Evolutionary conservation across 2,888 invertebrate species (phyloP).

Genomic region (Drosophila robusta): DNA sequence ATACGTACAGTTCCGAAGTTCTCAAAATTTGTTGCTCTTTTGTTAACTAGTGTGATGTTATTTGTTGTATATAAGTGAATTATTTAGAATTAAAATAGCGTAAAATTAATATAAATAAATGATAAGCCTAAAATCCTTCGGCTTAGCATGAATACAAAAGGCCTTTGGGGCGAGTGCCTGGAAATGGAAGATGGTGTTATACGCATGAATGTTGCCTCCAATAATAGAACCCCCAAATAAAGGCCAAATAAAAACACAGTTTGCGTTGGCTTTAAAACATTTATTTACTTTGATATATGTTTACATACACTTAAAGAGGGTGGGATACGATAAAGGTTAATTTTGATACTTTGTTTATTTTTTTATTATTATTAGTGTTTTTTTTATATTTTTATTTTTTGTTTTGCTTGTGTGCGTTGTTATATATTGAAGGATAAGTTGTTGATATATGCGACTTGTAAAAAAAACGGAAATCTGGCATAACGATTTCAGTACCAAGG

Average conservation of each 20-base stretch:
- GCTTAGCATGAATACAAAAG: neutral
- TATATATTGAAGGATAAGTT: conserved; percentile 15
- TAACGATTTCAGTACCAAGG: too few species aligned
- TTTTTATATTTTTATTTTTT: neutral
- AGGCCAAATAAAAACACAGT: neutral
- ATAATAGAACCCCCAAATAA: too few species aligned
- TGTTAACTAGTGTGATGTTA: neutral
- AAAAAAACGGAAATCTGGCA: neutral
- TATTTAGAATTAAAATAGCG: neutral
- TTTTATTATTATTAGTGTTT: neutral
- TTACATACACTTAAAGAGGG: neutral
- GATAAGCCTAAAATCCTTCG: neutral
- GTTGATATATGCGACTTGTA: conserved; percentile 16
- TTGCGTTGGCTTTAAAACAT: neutral
- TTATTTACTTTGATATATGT: conserved; percentile 5
- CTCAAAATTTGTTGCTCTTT: neutral
- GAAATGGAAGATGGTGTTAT: neutral
- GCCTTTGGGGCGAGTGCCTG: neutral
- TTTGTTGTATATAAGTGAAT: neutral
- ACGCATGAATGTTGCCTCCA: too few species aligned
- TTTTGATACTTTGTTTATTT: neutral
- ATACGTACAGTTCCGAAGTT: too few species aligned
- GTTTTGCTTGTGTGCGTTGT: neutral
- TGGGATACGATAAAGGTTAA: too few species aligned
- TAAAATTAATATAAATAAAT: neutral